Evolutionary conservation across 1,140 invertebrate genomes (phyloP).

Genomic region (Brachionus rotundiformis): DNA sequence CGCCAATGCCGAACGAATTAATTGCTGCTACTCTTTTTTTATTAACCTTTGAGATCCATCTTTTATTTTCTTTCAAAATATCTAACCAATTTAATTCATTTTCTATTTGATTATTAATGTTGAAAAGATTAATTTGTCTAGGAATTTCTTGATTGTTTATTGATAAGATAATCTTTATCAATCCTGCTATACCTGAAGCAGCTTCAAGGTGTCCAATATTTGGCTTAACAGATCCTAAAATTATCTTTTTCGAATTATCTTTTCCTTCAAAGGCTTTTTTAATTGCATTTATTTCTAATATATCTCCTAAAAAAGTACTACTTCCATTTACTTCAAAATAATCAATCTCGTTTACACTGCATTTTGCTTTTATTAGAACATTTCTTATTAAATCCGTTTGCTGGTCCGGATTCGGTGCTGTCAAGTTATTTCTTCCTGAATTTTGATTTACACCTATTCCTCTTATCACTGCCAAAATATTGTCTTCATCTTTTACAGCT

Average conservation of each 20-base stretch:
- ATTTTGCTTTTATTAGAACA: neutral
- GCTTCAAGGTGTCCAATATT: constrained; percentile 36
- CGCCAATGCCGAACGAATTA: constrained; percentile 11
- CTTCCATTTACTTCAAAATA: constrained; percentile 33
- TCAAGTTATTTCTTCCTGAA: neutral
- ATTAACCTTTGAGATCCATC: neutral
- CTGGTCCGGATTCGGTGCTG: neutral
- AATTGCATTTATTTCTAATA: neutral
- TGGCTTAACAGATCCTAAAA: constrained; percentile 40
- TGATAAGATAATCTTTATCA: neutral
- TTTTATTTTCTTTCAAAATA: neutral
- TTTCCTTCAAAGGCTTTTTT: neutral
- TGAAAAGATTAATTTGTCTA: neutral
- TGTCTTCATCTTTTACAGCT: neutral
- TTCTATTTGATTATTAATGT: neutral
- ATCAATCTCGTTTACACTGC: neutral
- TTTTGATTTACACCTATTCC: neutral
- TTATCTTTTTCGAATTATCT: neutral
- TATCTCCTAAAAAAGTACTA: neutral
- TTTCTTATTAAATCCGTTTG: neutral
- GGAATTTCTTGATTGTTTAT: neutral
- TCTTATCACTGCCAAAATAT: neutral
- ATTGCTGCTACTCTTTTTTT: neutral
- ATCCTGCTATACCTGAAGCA: neutral
- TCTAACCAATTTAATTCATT: neutral